phyloP scores from a whole-genome alignment of 2,888 invertebrate species.

The Drosophila aldrichi region DNA sequence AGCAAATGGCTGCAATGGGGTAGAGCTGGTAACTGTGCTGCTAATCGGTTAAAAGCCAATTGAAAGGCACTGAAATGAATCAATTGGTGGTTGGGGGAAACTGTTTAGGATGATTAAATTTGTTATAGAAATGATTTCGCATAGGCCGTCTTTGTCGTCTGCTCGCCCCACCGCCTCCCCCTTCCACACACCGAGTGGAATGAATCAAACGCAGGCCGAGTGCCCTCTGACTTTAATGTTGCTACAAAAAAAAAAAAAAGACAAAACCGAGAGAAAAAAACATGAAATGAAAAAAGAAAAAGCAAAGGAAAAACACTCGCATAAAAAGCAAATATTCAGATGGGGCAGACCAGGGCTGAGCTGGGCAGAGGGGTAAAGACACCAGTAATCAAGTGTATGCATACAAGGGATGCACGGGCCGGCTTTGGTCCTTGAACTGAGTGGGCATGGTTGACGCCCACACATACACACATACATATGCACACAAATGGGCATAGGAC shows the following conservation, averaged over 20 bases:
- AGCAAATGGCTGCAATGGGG: background rate
- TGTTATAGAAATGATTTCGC: slow-evolving; percentile 73
- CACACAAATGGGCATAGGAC: slow-evolving; percentile 40
- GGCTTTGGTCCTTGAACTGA: slow-evolving; percentile 10
- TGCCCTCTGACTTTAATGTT: slow-evolving; percentile 54
- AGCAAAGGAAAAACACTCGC: slow-evolving; percentile 55
- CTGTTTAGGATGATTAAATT: slow-evolving; percentile 79
- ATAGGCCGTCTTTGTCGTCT: slow-evolving; percentile 47
- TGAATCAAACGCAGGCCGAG: slow-evolving; percentile 46
- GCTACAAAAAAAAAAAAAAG: slow-evolving; percentile 19
- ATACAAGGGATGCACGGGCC: slow-evolving; percentile 58
- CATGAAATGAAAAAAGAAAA: slow-evolving; percentile 24
- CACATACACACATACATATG: background rate
- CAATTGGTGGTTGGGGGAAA: slow-evolving; percentile 63
- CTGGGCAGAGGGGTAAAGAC: slow-evolving; percentile 45
- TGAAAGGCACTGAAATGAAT: slow-evolving; percentile 76
- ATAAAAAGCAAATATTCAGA: slow-evolving; percentile 69
- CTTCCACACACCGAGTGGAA: slow-evolving; percentile 18
- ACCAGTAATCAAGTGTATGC: slow-evolving; percentile 77
- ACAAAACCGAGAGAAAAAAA: slow-evolving; percentile 17
- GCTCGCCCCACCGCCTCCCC: slow-evolving; percentile 4
- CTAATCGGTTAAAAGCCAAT: slow-evolving; percentile 78
- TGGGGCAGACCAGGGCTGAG: slow-evolving; percentile 3
- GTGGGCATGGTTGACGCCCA: slow-evolving; percentile 18
- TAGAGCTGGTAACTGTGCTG: slow-evolving; percentile 35